phyloP scores from a whole-genome alignment of 2,113 vertebrate species.

The Paramisgurnus dabryanus region DNA sequence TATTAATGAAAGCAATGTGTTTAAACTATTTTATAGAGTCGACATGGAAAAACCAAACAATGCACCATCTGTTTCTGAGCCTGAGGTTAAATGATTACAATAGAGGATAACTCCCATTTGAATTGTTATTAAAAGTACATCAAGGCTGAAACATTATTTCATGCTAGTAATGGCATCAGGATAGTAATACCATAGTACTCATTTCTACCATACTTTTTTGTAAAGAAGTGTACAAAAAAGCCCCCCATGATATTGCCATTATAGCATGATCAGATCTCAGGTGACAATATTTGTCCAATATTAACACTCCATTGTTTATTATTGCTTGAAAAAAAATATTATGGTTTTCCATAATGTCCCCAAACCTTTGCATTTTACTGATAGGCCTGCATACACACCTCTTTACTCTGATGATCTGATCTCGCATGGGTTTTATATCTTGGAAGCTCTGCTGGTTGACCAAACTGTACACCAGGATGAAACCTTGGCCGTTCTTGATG shows the following conservation, averaged over 20 bases:
- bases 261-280: too few species aligned
- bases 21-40: neutral
- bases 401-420: conserved; percentile 97
- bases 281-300: too few species aligned
- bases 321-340: too few species aligned
- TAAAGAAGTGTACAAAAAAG: too few species aligned
- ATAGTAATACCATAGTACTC: neutral
- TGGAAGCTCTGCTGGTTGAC: conserved; percentile 98
- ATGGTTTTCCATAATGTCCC: too few species aligned
- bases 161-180: neutral
- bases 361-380: too few species aligned
- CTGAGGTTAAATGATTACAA: conserved; percentile 10
- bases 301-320: too few species aligned
- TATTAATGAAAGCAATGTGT: neutral
- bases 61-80: conserved; percentile 23
- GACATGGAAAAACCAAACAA: conserved; percentile 28
- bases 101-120: neutral
- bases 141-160: neutral
- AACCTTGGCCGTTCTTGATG: conserved; percentile 96
- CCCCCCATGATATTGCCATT: too few species aligned
- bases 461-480: conserved; percentile 94
- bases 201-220: too few species aligned
- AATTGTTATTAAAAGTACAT: neutral
- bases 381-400: conserved; percentile 71
- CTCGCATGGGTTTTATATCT: conserved; percentile 94